phyloP scores from a whole-genome alignment of 2,113 vertebrate genomes.

The Salvator merianae region DNA sequence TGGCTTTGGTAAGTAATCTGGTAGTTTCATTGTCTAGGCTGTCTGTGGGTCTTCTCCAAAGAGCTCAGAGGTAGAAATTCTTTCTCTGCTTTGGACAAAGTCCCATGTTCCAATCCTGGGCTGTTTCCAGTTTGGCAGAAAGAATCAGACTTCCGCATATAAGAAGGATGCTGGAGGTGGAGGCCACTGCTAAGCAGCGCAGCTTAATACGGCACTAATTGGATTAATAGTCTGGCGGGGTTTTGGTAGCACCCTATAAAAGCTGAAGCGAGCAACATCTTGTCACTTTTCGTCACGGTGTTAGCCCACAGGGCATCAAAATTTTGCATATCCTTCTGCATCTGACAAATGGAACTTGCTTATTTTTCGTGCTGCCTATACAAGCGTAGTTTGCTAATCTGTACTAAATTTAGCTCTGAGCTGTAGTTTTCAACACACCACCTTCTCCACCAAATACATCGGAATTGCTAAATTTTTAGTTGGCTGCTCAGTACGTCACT shows the following conservation, averaged over 20 bases:
- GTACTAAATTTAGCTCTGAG: neutral
- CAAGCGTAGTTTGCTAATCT: neutral
- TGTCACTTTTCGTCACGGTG: neutral
- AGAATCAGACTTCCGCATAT: neutral
- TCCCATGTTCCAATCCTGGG: neutral
- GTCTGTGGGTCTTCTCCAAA: too few relatives aligned
- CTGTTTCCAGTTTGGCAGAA: neutral
- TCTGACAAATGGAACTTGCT: neutral
- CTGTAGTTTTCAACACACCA: neutral
- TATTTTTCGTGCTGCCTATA: neutral
- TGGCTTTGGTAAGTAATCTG: too few relatives aligned
- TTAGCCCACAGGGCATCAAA: neutral
- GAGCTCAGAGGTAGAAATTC: too few relatives aligned
- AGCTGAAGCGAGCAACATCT: neutral
- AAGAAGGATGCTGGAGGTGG: neutral
- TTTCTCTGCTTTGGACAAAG: neutral
- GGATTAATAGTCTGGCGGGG: neutral
- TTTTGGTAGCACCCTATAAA: neutral
- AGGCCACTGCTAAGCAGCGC: neutral
- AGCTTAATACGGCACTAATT: neutral
- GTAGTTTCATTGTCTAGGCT: too few relatives aligned
- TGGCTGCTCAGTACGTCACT: too few relatives aligned
- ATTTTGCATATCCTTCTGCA: neutral
- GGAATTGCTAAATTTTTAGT: too few relatives aligned
- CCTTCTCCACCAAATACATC: too few relatives aligned